Evolutionary conservation across 2,888 invertebrate genomes (phyloP).

Genomic region (Spisula subtruncata): DNA sequence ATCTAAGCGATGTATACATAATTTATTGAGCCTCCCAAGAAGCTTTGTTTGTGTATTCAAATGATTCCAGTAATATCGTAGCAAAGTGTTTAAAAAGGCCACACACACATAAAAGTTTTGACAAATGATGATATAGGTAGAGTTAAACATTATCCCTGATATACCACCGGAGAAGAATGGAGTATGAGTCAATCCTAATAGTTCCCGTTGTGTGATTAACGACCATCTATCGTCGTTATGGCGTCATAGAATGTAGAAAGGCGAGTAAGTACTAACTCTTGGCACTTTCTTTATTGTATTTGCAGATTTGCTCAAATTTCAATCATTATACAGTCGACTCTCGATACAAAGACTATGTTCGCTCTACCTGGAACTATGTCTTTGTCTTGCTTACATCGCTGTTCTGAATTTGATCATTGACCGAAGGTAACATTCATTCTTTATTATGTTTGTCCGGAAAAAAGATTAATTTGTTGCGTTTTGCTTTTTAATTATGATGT

Average conservation of each 20-base stretch:
- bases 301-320: constrained; percentile 14
- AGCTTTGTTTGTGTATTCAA: not conserved
- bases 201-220: not conserved
- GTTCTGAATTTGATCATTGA: too few relatives aligned
- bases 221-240: constrained; percentile 1
- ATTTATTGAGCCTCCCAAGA: constrained; percentile 20
- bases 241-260: not conserved
- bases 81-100: not conserved
- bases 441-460: too few relatives aligned
- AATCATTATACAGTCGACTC: not conserved
- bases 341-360: too few relatives aligned
- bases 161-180: not conserved
- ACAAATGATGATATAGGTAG: constrained; percentile 2
- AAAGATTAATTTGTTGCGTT: too few relatives aligned
- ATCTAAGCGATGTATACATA: not conserved
- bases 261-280: not conserved
- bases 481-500: too few relatives aligned
- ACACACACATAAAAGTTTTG: not conserved
- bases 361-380: too few relatives aligned
- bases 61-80: not conserved
- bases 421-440: too few relatives aligned
- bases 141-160: not conserved
- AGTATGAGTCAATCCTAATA: not conserved
- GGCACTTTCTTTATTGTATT: constrained; percentile 27
- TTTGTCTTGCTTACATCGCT: too few relatives aligned